Evolutionary conservation across 2,888 invertebrate genomes (phyloP), one percentile per base, ranked within the genome.

Genomic region (Drosophila borealis): DNA sequence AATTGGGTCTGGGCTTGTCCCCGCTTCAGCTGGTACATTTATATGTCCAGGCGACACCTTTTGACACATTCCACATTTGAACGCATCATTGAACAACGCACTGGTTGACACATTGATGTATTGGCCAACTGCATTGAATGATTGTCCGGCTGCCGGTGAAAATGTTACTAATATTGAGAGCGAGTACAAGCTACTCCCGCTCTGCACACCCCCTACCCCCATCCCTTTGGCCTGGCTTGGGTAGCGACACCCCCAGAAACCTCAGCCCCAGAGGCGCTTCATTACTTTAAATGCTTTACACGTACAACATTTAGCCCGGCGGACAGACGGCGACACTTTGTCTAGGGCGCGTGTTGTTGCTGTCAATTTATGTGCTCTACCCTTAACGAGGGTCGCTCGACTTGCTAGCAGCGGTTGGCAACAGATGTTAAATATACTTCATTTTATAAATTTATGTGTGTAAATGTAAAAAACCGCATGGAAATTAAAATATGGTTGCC

Each of bases 221-320:
- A 4, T 9, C 8, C 8, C 4, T 17, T 17, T 36, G 19, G 10
- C 9, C 17, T 4, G 11, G 42, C 19, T 36, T 3, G 42, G 3
- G 8, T 29, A 29, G 29, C 17, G 37, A 42, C 51, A 45, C 41
- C 49, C 8, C 34, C 62, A 29, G 29, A 42, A 61, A 57, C 45
- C 51, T 60, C 50, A 14, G 59, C 51, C 64, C 70, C 53, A 42
- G 36, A 29, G 70, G 65, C 51, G 81, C 56, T 77, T 80, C 83
- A 85, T 85, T 85, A 88, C 78, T 87, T 83, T 83, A 86, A 87
- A 87, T 87, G 86, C 88, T 83, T 86, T 83, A 74, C 88, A 86
- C 86, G 86, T 86, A 82, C 79, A 80, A 67, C 71, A 79, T 86
- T 83, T 81, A 77, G 83, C 72, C 69, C 41, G 56, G 14, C 36